These are phyloP conservation scores for Furcifer pardalis DNA, from an alignment of 2,797 vertebrate species.

Conservation along the genomic window DNA sequence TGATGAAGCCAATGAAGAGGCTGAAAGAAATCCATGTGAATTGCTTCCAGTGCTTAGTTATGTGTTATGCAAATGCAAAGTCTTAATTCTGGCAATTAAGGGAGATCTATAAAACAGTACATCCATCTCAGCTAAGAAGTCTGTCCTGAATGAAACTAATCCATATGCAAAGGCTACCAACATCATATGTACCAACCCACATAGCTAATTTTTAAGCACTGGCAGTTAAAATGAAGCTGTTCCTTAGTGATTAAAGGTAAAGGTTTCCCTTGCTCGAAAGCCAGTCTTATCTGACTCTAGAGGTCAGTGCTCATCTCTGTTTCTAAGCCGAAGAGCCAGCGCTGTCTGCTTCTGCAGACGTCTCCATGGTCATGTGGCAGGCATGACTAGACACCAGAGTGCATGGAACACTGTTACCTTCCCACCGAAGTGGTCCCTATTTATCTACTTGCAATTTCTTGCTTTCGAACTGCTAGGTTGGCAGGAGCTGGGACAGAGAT, in stretches of 20 bases:
- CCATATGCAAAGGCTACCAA: not conserved
- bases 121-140: not conserved
- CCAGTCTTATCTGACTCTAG: no score
- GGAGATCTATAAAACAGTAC: constrained; percentile 3
- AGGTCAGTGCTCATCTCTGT: no score
- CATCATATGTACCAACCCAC: not conserved
- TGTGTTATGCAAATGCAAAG: not conserved
- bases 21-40: not conserved
- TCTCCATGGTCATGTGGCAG: no score
- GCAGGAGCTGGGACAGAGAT: no score
- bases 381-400: no score
- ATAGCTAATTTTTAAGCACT: not conserved
- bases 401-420: no score
- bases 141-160: constrained; percentile 11
- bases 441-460: no score
- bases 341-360: no score
- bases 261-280: no score
- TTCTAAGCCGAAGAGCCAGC: no score
- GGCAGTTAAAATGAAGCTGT: constrained; percentile 35
- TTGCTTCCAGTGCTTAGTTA: not conserved
- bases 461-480: no score
- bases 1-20: not conserved
- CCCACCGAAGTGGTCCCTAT: no score
- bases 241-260: constrained; percentile 14
- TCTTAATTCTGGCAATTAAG: constrained; percentile 12